Conservation (phyloP, 1,140 invertebrate species). For the Eumeta japonica region DNA sequence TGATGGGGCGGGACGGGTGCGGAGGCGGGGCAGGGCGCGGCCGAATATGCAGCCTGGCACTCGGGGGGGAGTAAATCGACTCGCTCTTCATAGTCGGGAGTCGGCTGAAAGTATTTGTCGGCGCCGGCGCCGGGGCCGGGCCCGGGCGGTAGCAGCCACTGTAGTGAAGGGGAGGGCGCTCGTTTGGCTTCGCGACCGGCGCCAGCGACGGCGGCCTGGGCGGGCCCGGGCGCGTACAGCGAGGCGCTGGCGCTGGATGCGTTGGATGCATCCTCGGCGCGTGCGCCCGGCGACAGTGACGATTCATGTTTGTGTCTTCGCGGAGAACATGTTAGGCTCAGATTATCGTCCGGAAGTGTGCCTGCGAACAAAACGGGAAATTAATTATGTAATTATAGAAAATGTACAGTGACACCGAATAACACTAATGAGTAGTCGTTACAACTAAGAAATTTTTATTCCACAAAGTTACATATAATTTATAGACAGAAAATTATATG, state of each 20-base stretch:
- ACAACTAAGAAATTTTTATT: neutral
- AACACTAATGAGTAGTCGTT: no score
- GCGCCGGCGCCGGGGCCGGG: constrained; percentile 70
- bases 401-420: no score
- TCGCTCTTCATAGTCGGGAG: constrained; percentile 59
- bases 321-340: constrained; percentile 63
- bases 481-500: constrained; percentile 17
- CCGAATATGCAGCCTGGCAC: constrained; percentile 60
- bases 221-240: constrained; percentile 58
- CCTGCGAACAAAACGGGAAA: constrained; percentile 60
- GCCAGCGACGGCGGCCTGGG: constrained; percentile 25
- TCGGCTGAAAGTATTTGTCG: constrained; percentile 64
- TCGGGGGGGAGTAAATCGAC: constrained; percentile 45
- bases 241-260: constrained; percentile 63
- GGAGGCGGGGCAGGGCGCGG: constrained; percentile 56
- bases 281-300: constrained; percentile 61
- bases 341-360: constrained; percentile 73
- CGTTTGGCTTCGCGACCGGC: constrained; percentile 51
- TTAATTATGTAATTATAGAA: no score
- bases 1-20: constrained; percentile 11
- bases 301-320: constrained; percentile 62
- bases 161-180: constrained; percentile 50
- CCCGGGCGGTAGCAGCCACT: constrained; percentile 49
- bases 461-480: neutral
- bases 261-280: constrained; percentile 73